Conservation (phyloP, 2,113 vertebrate species). For the Oncorhynchus gorbuscha region DNA sequence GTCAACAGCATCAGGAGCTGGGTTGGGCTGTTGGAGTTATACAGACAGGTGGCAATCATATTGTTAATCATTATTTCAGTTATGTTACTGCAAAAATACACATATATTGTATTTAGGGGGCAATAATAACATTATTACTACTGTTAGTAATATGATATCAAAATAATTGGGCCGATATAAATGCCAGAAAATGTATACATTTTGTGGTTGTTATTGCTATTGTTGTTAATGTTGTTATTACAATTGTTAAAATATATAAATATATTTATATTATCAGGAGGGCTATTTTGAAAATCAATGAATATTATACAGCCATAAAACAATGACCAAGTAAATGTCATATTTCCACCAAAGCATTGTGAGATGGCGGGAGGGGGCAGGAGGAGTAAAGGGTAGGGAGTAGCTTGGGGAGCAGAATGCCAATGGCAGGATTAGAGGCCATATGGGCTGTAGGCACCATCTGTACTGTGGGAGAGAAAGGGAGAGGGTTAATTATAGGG, state of each 20-base stretch:
- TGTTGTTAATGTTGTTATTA: background rate
- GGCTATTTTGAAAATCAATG: constrained; percentile 3
- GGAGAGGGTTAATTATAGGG: constrained; percentile 83
- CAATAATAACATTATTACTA: background rate
- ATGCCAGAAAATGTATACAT: too few species aligned
- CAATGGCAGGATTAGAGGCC: constrained; percentile 82
- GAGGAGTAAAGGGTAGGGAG: constrained; percentile 56
- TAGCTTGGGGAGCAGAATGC: constrained; percentile 72
- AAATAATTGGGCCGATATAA: too few species aligned
- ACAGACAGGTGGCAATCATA: constrained; percentile 21
- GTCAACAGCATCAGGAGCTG: constrained; percentile 41
- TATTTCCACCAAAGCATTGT: constrained; percentile 52
- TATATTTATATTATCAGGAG: background rate
- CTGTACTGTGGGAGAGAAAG: constrained; percentile 78
- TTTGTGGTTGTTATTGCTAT: too few species aligned
- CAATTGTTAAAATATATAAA: constrained; percentile 3
- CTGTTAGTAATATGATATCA: background rate
- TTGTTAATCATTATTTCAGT: background rate
- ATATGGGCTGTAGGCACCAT: constrained; percentile 82
- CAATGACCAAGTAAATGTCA: constrained; percentile 44
- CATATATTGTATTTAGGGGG: background rate
- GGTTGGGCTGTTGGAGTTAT: constrained; percentile 13
- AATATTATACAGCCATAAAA: background rate
- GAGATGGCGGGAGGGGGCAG: constrained; percentile 33
- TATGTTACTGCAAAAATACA: background rate